phyloP scores from a whole-genome alignment of 2,888 invertebrate genomes.

The Spodoptera exigua region DNA sequence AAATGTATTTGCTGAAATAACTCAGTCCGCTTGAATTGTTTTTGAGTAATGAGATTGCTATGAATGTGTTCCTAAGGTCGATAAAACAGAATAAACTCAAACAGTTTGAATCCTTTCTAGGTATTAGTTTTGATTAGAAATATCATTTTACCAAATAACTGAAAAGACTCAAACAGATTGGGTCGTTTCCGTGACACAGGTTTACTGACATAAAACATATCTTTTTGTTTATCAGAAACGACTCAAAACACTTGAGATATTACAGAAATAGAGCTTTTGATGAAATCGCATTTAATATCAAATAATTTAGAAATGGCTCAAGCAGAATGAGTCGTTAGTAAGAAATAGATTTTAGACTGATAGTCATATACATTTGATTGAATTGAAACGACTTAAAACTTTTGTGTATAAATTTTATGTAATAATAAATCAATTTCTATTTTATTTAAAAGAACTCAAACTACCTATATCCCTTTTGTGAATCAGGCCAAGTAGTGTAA shows the following conservation, averaged over 20 bases:
- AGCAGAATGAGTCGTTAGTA: constrained; percentile 2
- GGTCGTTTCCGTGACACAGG: no score
- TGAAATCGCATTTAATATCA: no score
- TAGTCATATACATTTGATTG: constrained; percentile 3
- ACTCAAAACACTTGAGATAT: no score
- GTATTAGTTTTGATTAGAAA: constrained; percentile 2
- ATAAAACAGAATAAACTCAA: constrained; percentile 2
- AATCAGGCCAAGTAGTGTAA: no score
- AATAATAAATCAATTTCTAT: no score
- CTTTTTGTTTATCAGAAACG: constrained; percentile 1
- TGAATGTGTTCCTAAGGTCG: no score
- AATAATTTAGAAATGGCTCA: no score
- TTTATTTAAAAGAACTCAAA: no score
- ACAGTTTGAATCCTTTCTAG: constrained; percentile 3
- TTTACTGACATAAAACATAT: no score
- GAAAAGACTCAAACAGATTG: neutral
- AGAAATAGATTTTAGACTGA: constrained; percentile 2
- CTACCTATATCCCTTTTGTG: no score
- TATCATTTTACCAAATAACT: neutral
- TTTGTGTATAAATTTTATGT: no score
- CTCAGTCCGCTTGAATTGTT: constrained; percentile 3
- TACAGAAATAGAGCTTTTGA: no score
- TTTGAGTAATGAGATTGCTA: neutral
- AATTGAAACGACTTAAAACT: neutral
- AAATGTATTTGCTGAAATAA: constrained; percentile 2